Base-by-base conservation (phyloP, 2,888 invertebrate genomes). In the Itoplectis maculator region DNA sequence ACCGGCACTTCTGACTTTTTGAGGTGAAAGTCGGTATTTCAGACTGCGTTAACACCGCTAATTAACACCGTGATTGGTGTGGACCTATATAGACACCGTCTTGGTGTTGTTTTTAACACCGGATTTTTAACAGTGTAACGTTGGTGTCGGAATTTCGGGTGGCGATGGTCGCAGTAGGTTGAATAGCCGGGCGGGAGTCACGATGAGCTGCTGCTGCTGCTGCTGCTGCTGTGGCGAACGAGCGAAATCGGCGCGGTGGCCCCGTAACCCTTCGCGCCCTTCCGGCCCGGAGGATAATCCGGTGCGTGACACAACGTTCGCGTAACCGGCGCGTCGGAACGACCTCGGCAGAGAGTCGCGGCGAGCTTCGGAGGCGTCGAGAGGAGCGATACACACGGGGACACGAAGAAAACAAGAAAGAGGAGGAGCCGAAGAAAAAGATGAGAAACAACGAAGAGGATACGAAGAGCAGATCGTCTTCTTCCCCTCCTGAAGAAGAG, bases 271-370 rank as follows among this genome's bases (percentile, higher is more conserved):
- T 87, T 84, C 79, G 45, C 79, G 45, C 68, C 49, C 74, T 69
- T 69, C 63, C 69, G 56, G 75, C 59, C 29, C 47, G 84, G 69
- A 76, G 86, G 87, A 89, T 90, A 90, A 90, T 90, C 90, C 88
- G 78, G 65, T 82, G 85, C 85, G 87, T 89, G 90, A 89, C 90
- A 89, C 89, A 90, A 89, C 87, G 88, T 89, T 90, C 88, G 90
- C 89, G 87, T 89, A 90, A 90, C 89, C 88, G 88, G 85, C 86
- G 85, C 86, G 80, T 81, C 68, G 77, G 78, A 81, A 82, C 79
- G 82, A 85, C 79, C 72, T 63, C 73, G 35, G 74, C 49, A 9
- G 18, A 35, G 61, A 37, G 47, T 61, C 37, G 47, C 61, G 13
- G 47, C 29, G n/a, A n/a, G n/a, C n/a, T n/a, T n/a, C n/a, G 9